Evolutionary conservation across 2,113 vertebrate genomes (phyloP), one percentile per base, ranked within the genome.

Genomic region (Toxostoma redivivum): DNA sequence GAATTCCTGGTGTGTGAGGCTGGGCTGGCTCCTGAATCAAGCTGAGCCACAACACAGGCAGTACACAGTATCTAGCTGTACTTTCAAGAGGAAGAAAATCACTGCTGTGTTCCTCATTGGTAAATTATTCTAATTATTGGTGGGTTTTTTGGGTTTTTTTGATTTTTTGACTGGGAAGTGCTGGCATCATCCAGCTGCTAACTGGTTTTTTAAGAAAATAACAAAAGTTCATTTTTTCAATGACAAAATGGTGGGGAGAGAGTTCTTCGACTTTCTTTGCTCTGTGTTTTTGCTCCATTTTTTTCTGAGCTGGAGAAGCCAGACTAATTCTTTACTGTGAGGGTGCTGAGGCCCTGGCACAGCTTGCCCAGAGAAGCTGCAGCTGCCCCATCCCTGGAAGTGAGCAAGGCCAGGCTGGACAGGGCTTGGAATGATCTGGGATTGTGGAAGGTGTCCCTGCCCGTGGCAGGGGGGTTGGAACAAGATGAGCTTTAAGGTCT

Each of bases 321-420:
- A 45, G 37, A n/a, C 22, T 25, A n/a, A 71, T 33, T 67, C 45
- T 60, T 82, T 31, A 12, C 61, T n/a, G 17, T 54, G 62, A 76
- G 70, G 11, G 10, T 69, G 25, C 30, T 0, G 0, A 35, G 30
- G 47, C 47, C 10, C 61, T 60, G 70, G 54, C n/a, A 35, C 14
- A n/a, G 61, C 13, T 0, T 60, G 28, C 38, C 60, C 61, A 40
- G 47, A 48, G 30, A 3, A 61, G 47, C 47, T 67, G 45, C 6
- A 5, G 30, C 40, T 76, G n/a, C 61, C n/a, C 47, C 62, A 54
- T 69, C 30, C 40, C 21, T 76, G 21, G 24, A 19, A 61, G 47
- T 69, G 54, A 15, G 0, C 25, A 31, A 48, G 25, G 21, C 40
- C 47, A 42, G 48, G 25, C 0, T 54, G n/a, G 1, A 27, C 0